Evolutionary conservation across 2,113 vertebrate genomes (phyloP), one percentile per base, ranked within the genome.

Genomic region (Tachysurus vachellii): DNA sequence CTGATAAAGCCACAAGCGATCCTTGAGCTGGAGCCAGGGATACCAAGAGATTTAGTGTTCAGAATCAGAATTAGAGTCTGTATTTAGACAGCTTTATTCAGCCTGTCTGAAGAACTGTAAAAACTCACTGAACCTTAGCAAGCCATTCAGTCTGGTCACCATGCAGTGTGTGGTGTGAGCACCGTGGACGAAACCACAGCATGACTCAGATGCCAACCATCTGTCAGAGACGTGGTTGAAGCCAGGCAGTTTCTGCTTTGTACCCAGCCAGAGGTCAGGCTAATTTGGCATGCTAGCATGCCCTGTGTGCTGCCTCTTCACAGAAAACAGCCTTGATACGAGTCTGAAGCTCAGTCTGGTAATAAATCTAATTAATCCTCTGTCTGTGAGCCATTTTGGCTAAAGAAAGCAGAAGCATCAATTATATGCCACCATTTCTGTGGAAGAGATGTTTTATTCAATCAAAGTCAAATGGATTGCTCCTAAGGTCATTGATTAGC

Each of bases 201-300:
- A 71, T 80, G 61, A 76, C 57, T 26, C 59, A 23, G 80, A 36
- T 87, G 44, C 56, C 36, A 75, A 61, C 86, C 86, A 82, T 89
- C 88, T 68, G 81, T 89, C 89, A 84, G 53, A 66, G 50, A 64
- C 3, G 42, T 50, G 2, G n/a, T 17, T 68, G 82, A 19, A 62
- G 83, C 31, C 64, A 36, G 80, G 61, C 71, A 75, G 23, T 57
- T 75, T 61, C 66, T 84, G 64, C 80, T 83, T 76, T 73, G 42
- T 86, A 50, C 54, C 50, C 64, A 86, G 56, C 42, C 88, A 89
- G 57, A 84, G 88, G 86, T 87, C 83, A 83, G 80, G 73, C 80
- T 85, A 87, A 86, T 88, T 86, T 85, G 86, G 85, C 88, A 70
- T n/a, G 1, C 53, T 44, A 31, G 28, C n/a, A 26, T 57, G 14